These are phyloP conservation scores for Malacoctenus gilli DNA, from an alignment of 2,797 vertebrate species.

Conservation along the genomic window DNA sequence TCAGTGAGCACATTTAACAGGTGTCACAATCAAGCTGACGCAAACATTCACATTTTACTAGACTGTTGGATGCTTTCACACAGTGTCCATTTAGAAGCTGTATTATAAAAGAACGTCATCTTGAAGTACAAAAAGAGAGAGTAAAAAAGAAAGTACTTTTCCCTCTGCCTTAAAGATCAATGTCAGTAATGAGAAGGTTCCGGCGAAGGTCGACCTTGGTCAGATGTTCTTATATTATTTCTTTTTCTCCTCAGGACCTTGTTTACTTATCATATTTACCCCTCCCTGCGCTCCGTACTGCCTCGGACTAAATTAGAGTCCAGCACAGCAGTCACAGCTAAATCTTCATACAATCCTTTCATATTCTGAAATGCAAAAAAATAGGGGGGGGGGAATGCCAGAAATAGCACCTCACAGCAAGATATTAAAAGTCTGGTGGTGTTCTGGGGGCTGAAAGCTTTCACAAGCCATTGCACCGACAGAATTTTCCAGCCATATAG, in stretches of 20 bases:
- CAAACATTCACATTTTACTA: too few species aligned
- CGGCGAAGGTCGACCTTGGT: constrained; percentile 5
- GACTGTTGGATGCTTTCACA: too few species aligned
- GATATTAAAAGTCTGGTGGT: constrained; percentile 45
- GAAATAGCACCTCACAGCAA: constrained; percentile 53
- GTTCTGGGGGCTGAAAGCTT: constrained; percentile 44
- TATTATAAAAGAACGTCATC: background rate
- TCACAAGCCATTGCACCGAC: constrained; percentile 37
- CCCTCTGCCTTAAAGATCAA: background rate
- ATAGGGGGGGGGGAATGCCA: constrained; percentile 30
- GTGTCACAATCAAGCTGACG: too few species aligned
- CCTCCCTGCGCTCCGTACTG: constrained; percentile 13
- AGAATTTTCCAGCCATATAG: constrained; percentile 28
- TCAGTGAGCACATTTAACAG: background rate
- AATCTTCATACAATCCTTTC: constrained; percentile 50
- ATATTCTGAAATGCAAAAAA: constrained; percentile 63
- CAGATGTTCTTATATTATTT: background rate
- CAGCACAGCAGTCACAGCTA: constrained; percentile 37
- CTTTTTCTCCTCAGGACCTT: constrained; percentile 15
- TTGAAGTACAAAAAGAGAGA: constrained; percentile 1
- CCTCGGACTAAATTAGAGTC: constrained; percentile 43
- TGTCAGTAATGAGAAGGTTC: constrained; percentile 20
- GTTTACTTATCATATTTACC: constrained; percentile 45
- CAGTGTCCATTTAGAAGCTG: too few species aligned
- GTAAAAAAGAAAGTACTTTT: background rate